A percentile compares a stretch with the other conserved stretches of the same genome.
Conservation (phyloP, 1,140 invertebrate species). For the Cryptotermes secundus region DNA sequence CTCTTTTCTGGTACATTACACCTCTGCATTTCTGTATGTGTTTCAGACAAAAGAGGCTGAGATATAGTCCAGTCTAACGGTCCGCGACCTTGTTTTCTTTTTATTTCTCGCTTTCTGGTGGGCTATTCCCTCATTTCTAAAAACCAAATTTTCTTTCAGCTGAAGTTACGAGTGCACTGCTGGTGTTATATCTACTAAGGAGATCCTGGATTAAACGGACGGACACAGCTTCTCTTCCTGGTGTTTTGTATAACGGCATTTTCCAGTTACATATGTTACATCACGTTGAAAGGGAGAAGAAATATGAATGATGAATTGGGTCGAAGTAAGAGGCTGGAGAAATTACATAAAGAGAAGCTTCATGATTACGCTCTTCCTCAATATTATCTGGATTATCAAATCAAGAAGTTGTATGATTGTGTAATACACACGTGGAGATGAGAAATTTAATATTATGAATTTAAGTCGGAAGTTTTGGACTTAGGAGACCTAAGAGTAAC, state of each 20-base stretch:
- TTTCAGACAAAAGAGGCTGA: not conserved
- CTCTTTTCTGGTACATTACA: slow-evolving; percentile 10
- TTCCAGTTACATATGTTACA: not conserved
- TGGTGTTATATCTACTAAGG: not conserved
- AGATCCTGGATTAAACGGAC: not conserved
- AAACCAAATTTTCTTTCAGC: not conserved
- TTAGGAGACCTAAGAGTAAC: no score
- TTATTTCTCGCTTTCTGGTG: not conserved
- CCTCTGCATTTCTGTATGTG: not conserved
- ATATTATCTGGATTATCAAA: no score
- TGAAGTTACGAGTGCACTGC: not conserved
- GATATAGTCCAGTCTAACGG: not conserved
- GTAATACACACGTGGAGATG: not conserved
- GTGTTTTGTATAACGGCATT: no score
- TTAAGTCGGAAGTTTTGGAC: no score
- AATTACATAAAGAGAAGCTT: not conserved
- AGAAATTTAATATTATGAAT: not conserved
- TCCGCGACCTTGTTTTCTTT: not conserved
- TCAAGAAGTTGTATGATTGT: not conserved
- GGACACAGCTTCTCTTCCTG: not conserved
- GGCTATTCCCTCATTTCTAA: not conserved
- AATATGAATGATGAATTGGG: not conserved
- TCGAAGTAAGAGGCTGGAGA: not conserved
- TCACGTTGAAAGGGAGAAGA: not conserved
- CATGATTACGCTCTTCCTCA: no score